Evolutionary conservation across 2,113 vertebrate species (phyloP), one percentile per base, ranked within the genome.

Genomic region (Mus spicilegus): DNA sequence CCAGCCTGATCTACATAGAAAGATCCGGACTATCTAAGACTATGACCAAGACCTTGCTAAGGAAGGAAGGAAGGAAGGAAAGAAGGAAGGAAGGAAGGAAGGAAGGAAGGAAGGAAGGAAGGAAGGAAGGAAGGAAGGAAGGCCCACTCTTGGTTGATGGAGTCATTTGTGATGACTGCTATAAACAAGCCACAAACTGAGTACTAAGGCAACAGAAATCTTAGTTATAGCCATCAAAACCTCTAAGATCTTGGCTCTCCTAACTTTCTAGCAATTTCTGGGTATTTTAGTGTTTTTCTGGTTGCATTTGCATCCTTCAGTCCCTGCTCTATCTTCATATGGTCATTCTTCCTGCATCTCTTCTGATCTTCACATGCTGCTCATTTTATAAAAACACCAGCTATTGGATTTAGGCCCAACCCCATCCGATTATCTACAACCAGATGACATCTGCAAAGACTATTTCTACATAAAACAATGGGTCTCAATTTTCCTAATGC

Each of bases 401-500:
- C 24, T 19, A 3, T n/a, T 93, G 67, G 9, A 86, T 80, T 89
- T 81, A 81, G 33, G 20, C 7, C 42, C 28, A 26, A 63, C 36
- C 30, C 39, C 73, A 46, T 75, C 33, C 28, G 42, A 78, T 1
- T 85, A 49, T 76, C 73, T 26, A 92, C 51, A 92, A 36, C 3
- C 30, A 87, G 22, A 73, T 33, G 33, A 7, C 16, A 58, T 9
- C 77, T 81, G 4, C 14, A 81, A 63, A 95, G n/a, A 65, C 12
- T 93, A 76, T 69, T 93, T 95, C 82, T 61, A 89, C 85, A 91
- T 39, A 84, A 84, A n/a, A 46, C n/a, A 42, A 39, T 73, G 9
- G 8, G 22, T 73, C 72, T 73, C 72, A 22, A 39, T 20, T 39
- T 73, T 73, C 19, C 19, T 73, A 42, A 22, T 73, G 20, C 19